phyloP scores from a whole-genome alignment of 2,888 invertebrate species.

The Lochmaea capreae region DNA sequence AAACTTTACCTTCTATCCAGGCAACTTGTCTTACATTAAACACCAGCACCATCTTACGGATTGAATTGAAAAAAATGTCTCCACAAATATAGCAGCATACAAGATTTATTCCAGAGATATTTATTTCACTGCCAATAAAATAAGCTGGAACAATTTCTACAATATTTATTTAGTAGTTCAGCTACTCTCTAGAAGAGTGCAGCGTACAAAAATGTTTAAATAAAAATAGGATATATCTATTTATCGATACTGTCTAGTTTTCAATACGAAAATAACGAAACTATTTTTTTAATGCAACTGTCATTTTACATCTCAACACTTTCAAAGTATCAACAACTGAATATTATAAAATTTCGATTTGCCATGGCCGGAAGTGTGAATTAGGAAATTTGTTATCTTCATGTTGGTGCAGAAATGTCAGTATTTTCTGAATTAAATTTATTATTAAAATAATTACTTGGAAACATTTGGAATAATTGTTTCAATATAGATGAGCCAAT shows the following conservation, averaged over 20 bases:
- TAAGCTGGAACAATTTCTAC: neutral
- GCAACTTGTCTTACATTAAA: neutral
- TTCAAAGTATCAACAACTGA: neutral
- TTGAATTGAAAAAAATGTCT: neutral
- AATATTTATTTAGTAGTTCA: neutral
- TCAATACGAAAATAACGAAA: neutral
- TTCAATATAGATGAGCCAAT: neutral
- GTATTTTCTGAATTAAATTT: neutral
- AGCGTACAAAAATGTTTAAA: neutral
- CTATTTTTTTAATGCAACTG: neutral
- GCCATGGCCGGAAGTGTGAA: neutral
- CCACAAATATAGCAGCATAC: too few relatives aligned
- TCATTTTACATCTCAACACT: neutral
- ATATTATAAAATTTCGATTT: neutral
- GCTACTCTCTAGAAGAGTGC: neutral
- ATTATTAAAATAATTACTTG: neutral
- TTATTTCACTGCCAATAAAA: too few relatives aligned
- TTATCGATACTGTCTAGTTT: neutral
- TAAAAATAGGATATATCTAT: neutral
- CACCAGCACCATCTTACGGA: neutral
- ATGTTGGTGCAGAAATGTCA: slow-evolving; percentile 6
- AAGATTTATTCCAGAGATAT: too few relatives aligned
- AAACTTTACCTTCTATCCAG: neutral
- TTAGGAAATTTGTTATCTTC: neutral
- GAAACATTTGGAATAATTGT: neutral